Conservation (phyloP, 2,797 vertebrate species). For the Falco cherrug region DNA sequence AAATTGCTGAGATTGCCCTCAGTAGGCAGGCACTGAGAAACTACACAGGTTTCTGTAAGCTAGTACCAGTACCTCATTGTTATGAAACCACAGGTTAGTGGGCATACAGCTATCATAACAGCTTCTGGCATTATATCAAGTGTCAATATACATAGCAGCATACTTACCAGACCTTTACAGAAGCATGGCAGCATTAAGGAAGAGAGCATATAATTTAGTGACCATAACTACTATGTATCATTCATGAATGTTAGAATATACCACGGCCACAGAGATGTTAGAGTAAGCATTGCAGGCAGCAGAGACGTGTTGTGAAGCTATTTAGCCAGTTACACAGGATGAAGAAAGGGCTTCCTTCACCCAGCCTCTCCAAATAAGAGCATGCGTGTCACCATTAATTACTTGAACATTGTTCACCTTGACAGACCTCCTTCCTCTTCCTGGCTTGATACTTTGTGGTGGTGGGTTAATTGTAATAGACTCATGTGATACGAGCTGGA, state of each 20-base stretch:
- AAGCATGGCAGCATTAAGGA: conserved; percentile 83
- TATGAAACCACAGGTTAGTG: neutral
- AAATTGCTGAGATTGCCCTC: neutral
- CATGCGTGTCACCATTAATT: too few relatives aligned
- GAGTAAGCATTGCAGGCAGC: neutral
- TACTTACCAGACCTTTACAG: conserved; percentile 82
- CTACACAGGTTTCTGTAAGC: neutral
- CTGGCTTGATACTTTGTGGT: conserved; percentile 90
- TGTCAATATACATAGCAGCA: neutral
- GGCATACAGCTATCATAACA: neutral
- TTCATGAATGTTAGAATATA: neutral
- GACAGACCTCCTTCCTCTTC: conserved; percentile 89
- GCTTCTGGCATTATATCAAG: neutral
- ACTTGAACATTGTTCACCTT: conserved; percentile 87
- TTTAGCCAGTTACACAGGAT: too few relatives aligned
- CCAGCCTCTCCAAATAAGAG: too few relatives aligned
- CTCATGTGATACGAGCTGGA: conserved; percentile 79
- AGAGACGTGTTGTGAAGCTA: neutral
- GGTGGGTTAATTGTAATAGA: conserved; percentile 93
- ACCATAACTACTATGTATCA: neutral
- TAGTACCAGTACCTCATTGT: neutral
- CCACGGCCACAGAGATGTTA: neutral
- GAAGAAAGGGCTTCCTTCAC: too few relatives aligned
- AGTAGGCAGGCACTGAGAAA: neutral
- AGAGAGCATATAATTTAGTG: conserved; percentile 64